phyloP scores from a whole-genome alignment of 1,140 invertebrate species.

The Popillia japonica region DNA sequence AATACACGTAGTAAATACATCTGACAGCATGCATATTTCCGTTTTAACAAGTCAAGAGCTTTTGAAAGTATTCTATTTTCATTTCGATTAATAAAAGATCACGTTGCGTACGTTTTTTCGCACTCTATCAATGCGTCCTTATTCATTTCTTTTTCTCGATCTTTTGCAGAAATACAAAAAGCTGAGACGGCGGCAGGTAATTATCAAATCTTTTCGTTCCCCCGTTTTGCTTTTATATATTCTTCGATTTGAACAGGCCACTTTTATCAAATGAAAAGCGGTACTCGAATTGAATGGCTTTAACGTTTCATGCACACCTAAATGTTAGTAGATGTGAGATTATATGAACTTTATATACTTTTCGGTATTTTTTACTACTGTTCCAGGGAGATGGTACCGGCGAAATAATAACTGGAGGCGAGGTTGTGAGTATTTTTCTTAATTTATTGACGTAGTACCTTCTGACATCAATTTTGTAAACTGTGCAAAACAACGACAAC shows the following conservation, averaged over 20 bases:
- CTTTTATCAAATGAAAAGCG: conserved; percentile 20
- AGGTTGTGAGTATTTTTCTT: conserved; percentile 64
- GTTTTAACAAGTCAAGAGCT: neutral
- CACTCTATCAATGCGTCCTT: conserved; percentile 37
- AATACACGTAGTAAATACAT: neutral
- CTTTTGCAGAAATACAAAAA: conserved; percentile 87
- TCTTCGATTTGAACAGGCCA: conserved; percentile 38
- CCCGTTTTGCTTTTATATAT: conserved; percentile 45
- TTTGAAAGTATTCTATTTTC: neutral
- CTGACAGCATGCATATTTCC: neutral
- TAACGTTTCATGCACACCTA: conserved; percentile 2
- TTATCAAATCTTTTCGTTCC: conserved; percentile 59
- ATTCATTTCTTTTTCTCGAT: conserved; percentile 49
- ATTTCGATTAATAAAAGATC: neutral
- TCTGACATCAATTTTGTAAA: too few species aligned
- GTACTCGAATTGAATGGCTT: conserved; percentile 6
- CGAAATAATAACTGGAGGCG: conserved; percentile 73
- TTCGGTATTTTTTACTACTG: conserved; percentile 62
- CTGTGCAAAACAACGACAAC: too few species aligned
- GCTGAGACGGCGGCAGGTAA: conserved; percentile 85
- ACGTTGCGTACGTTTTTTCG: neutral
- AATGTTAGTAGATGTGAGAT: neutral
- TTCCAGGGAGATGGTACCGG: conserved; percentile 82
- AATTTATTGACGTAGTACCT: neutral
- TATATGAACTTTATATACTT: conserved; percentile 48